Conservation (phyloP, 2,888 invertebrate genomes). For the Oxycera nigricornis region DNA sequence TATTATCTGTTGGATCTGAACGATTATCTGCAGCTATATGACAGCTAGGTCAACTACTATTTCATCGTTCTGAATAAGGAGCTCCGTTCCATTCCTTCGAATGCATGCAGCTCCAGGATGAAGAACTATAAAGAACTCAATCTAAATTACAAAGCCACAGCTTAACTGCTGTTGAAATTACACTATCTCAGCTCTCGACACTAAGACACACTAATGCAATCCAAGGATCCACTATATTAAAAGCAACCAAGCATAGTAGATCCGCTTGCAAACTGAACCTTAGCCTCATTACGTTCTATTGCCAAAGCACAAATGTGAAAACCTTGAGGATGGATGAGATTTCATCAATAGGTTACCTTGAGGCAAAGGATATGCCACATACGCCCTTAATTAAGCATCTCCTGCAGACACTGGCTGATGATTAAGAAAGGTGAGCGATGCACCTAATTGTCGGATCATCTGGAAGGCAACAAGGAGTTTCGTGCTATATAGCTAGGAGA, state of each 20-base stretch:
- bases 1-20: neutral
- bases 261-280: neutral
- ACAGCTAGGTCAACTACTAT: neutral
- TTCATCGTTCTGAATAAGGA: neutral
- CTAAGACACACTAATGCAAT: constrained; percentile 6
- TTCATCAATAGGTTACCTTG: constrained; percentile 3
- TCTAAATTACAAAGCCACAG: constrained; percentile 1
- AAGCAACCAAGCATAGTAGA: neutral
- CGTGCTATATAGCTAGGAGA: neutral
- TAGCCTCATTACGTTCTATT: neutral
- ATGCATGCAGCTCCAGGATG: no score
- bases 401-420: neutral
- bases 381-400: constrained; percentile 11
- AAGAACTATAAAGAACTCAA: neutral
- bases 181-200: neutral
- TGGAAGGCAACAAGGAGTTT: neutral
- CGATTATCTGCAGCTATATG: no score
- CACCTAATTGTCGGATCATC: neutral
- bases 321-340: neutral
- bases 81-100: neutral
- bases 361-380: neutral
- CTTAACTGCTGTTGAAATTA: neutral
- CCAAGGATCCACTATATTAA: neutral
- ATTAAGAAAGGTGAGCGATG: constrained; percentile 6
- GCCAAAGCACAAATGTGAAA: neutral